Conservation (phyloP, 2,888 invertebrate genomes). For the Archips crataeganus region DNA sequence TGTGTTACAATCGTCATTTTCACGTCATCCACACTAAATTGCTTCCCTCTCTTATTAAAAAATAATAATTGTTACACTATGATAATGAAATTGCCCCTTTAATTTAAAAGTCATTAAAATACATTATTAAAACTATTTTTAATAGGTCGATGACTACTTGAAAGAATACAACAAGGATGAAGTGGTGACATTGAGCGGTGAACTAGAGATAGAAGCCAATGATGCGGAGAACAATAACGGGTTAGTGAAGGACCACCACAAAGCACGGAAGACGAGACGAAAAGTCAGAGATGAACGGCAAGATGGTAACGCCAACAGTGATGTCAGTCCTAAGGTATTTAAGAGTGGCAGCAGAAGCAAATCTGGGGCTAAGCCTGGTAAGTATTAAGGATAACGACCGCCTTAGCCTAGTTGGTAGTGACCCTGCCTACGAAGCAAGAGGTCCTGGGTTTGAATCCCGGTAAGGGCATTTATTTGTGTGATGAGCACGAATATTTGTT, state of each 20-base stretch:
- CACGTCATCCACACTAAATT: no score
- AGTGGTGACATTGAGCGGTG: slow-evolving; percentile 80
- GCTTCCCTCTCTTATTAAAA: no score
- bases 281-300: slow-evolving; percentile 76
- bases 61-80: no score
- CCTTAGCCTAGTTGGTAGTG: no score
- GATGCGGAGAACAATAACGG: slow-evolving; percentile 81
- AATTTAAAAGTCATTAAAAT: no score
- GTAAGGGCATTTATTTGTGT: no score
- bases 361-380: slow-evolving; percentile 67
- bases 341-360: slow-evolving; percentile 71
- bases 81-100: no score
- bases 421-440: no score
- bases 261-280: slow-evolving; percentile 75
- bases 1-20: no score
- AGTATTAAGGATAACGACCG: no score
- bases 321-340: slow-evolving; percentile 82
- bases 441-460: no score
- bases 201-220: slow-evolving; percentile 80
- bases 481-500: no score
- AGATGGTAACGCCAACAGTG: slow-evolving; percentile 69
- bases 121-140: slow-evolving; percentile 32
- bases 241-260: slow-evolving; percentile 71
- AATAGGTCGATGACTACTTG: slow-evolving; percentile 80
- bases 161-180: slow-evolving; percentile 83